Evolutionary conservation across 2,888 invertebrate species (phyloP), one percentile per base, ranked within the genome.

Genomic region (Apotomis betuletana): DNA sequence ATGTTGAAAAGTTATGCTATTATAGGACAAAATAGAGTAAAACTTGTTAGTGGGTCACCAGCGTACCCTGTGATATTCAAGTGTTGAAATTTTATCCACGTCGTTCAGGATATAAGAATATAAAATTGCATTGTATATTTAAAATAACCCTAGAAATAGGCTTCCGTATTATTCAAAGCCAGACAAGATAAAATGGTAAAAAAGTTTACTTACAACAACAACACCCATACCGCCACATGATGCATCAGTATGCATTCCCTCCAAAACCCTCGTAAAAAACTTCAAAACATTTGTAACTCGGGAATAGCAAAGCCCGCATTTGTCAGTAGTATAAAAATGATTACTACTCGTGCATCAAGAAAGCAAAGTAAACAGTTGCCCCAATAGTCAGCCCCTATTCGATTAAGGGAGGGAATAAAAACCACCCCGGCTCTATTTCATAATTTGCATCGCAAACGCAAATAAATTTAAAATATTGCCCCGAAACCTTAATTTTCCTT

Each of bases 401-500:
- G 70, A 70, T 74, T 75, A 74, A 65, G 63, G 63, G 73, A 57
- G 65, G 62, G 44, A 58, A 69, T 54, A 59, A 69, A 60, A 67
- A 57, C 67, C 65, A 65, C 74, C 73, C 69, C 55, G 61, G 67
- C 75, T 74, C 75, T 75, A 74, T 75, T 75, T 75, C 75, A 75
- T 70, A 75, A 75, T 75, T 75, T 75, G 74, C 74, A 75, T 75
- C 60, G 70, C 74, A 67, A 64, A 73, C 69, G 73, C 55, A 68
- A 75, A 75, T 73, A 73, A 73, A 75, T 73, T 75, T 75, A 73
- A 73, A 75, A 70, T 75, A 75, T 75, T 74, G 73, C 74, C 61
- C 52, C 12, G 69, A 67, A 75, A 59, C 73, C 67, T 70, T 73
- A 75, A 75, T 73, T 73, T 73, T 73, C 70, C 62, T 64, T 70